A percentile compares a stretch with the other conserved stretches of the same genome.
Conservation (phyloP, 1,140 invertebrate species). For the Chrysopa pallens region DNA sequence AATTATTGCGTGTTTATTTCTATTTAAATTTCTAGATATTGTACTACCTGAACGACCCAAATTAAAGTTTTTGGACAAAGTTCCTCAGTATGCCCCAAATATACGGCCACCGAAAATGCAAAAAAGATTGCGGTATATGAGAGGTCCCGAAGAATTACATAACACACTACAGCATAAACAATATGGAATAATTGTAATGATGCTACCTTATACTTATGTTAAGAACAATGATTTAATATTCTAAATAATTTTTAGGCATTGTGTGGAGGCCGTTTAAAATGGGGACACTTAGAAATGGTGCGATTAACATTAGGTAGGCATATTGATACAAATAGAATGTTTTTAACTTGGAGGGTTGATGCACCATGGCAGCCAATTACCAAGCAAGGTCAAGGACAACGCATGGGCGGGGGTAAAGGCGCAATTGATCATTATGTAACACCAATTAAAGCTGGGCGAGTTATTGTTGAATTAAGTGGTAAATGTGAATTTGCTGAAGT, state of each 20-base stretch:
- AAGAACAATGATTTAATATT: constrained; percentile 1
- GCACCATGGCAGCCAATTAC: constrained; percentile 89
- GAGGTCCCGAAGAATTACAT: constrained; percentile 74
- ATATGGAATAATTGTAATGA: constrained; percentile 69
- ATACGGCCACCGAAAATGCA: constrained; percentile 65
- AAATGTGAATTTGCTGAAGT: constrained; percentile 76
- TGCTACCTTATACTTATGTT: constrained; percentile 9
- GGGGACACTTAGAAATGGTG: constrained; percentile 77
- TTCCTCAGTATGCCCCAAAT: constrained; percentile 44
- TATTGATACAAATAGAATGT: constrained; percentile 62
- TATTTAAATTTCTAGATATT: constrained; percentile 33
- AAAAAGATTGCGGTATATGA: constrained; percentile 61
- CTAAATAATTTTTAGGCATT: constrained; percentile 38
- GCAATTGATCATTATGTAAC: constrained; percentile 90
- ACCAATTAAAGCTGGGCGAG: constrained; percentile 72
- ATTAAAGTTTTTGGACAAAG: constrained; percentile 46
- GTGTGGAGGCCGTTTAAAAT: constrained; percentile 62
- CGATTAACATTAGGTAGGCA: constrained; percentile 55
- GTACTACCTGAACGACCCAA: constrained; percentile 53
- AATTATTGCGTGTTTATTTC: constrained; percentile 4
- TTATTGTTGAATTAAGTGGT: constrained; percentile 93
- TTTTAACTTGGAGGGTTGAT: constrained; percentile 90
- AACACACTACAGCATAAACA: constrained; percentile 74
- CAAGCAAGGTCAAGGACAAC: constrained; percentile 73
- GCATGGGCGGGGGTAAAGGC: constrained; percentile 94